Percentiles rank a stretch among this genome's conserved stretches.
These are phyloP conservation scores for Athripsodes cinereus DNA, from an alignment of 2,888 invertebrate genomes.

Conservation along the genomic window DNA sequence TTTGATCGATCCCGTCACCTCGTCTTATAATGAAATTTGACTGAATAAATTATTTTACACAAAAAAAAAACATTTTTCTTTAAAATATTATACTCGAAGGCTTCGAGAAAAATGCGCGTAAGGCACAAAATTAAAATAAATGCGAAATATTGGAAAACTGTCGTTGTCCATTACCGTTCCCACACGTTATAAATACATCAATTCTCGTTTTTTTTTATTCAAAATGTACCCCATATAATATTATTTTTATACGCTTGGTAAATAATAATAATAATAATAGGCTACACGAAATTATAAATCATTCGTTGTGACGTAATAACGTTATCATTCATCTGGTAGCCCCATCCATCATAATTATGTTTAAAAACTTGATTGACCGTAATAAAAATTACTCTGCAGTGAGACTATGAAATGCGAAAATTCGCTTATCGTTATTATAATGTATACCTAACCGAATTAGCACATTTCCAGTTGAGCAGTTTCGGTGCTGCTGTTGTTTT, in stretches of 20 bases:
- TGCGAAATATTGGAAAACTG: background rate
- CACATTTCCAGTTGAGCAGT: too few species aligned
- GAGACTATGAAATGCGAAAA: too few species aligned
- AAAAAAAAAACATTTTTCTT: too few species aligned
- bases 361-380: background rate
- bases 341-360: conserved; percentile 1
- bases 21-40: too few species aligned
- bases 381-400: background rate
- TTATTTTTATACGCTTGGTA: background rate
- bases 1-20: too few species aligned
- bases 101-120: background rate
- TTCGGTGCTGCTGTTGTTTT: too few species aligned
- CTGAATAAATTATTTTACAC: too few species aligned
- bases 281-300: background rate
- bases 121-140: background rate
- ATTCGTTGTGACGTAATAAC: background rate
- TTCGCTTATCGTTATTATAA: too few species aligned
- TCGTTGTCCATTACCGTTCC: background rate
- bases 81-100: too few species aligned
- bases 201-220: background rate
- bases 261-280: too few species aligned
- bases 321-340: background rate
- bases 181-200: background rate
- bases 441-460: too few species aligned
- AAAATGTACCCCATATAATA: background rate